Percentiles rank a stretch among this genome's conserved stretches.
These are phyloP conservation scores for Anticlea derivata DNA, from an alignment of 2,888 invertebrate species.

Conservation along the genomic window DNA sequence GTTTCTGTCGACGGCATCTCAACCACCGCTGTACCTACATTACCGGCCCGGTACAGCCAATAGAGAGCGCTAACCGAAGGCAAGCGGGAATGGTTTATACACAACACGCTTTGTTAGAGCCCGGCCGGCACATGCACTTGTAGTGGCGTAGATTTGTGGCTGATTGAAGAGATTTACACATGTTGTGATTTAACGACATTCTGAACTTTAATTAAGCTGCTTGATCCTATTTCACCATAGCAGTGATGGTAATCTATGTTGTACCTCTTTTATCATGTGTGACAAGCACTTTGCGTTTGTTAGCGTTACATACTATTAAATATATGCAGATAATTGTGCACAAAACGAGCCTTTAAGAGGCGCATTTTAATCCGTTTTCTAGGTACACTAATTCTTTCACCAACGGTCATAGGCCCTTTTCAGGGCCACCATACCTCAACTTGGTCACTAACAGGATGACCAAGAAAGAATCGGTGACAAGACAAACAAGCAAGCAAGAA, in stretches of 20 bases:
- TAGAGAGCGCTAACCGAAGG: conserved; percentile 24
- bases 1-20: conserved; percentile 22
- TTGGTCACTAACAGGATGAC: too few relatives aligned
- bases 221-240: conserved; percentile 16
- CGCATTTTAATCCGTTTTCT: too few relatives aligned
- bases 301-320: background rate
- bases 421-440: too few relatives aligned
- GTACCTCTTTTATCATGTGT: conserved; percentile 19
- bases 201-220: conserved; percentile 27
- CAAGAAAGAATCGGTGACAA: too few relatives aligned
- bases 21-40: conserved; percentile 25
- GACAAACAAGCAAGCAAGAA: too few relatives aligned
- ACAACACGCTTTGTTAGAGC: conserved; percentile 30
- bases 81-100: conserved; percentile 28
- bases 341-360: too few relatives aligned
- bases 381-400: too few relatives aligned
- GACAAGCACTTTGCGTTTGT: background rate
- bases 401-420: too few relatives aligned
- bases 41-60: conserved; percentile 20
- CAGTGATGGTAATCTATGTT: conserved; percentile 17
- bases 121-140: conserved; percentile 29
- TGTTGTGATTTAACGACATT: conserved; percentile 27
- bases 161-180: conserved; percentile 35
- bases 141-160: conserved; percentile 30
- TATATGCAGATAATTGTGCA: too few relatives aligned